Conservation (phyloP, 2,797 vertebrate genomes). For the Chiroxiphia lanceolata region DNA sequence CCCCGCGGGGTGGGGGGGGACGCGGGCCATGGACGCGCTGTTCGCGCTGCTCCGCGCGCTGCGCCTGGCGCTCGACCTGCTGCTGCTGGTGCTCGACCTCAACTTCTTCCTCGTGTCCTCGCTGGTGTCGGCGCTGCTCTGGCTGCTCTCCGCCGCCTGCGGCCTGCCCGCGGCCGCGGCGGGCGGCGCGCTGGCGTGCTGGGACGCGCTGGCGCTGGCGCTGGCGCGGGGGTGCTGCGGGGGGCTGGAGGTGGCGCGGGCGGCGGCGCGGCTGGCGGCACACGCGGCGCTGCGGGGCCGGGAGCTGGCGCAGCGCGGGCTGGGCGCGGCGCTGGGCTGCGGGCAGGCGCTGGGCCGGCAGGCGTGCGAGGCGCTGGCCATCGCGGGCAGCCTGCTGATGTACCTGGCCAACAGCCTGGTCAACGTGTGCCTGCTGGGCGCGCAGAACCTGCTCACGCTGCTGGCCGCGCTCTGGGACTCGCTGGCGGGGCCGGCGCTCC, state of each 20-base stretch:
- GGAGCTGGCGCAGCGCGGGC: constrained; percentile 84
- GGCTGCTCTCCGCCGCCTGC: constrained; percentile 78
- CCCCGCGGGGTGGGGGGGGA: background rate
- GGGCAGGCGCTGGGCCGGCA: constrained; percentile 80
- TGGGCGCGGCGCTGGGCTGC: constrained; percentile 73
- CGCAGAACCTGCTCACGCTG: constrained; percentile 84
- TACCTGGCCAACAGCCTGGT: constrained; percentile 92
- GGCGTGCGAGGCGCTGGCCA: constrained; percentile 83
- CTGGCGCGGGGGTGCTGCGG: constrained; percentile 76
- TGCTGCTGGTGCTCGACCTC: constrained; percentile 86
- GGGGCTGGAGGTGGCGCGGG: constrained; percentile 87
- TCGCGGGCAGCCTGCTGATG: constrained; percentile 85
- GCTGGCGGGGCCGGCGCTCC: constrained; percentile 78
- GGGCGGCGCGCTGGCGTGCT: constrained; percentile 73
- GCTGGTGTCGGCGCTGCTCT: constrained; percentile 78
- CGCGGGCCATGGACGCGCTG: constrained; percentile 72
- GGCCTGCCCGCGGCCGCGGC: constrained; percentile 81
- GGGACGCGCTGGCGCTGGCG: constrained; percentile 72
- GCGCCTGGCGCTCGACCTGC: constrained; percentile 69
- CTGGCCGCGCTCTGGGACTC: constrained; percentile 83
- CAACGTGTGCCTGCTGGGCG: constrained; percentile 88
- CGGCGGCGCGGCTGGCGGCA: constrained; percentile 86
- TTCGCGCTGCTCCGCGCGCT: constrained; percentile 68
- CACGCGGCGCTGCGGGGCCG: constrained; percentile 84
- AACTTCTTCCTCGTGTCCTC: constrained; percentile 89